Evolutionary conservation across 2,888 invertebrate genomes (phyloP).

Genomic region (Epinotia demarniana): DNA sequence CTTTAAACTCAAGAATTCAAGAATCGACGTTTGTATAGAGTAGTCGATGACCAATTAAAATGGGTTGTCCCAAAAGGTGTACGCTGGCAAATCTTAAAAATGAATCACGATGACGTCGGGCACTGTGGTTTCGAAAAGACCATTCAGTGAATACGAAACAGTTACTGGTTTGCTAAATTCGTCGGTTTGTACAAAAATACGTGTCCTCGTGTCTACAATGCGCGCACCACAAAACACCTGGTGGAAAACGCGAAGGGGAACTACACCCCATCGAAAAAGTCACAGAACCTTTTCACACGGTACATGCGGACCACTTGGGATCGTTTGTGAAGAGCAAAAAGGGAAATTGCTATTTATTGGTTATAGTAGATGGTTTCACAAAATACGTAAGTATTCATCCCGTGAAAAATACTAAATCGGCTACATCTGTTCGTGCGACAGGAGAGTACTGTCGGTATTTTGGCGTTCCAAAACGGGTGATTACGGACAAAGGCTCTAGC

Average conservation of each 20-base stretch:
- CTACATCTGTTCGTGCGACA: slow-evolving; percentile 43
- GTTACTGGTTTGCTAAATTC: slow-evolving; percentile 28
- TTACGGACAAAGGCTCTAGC: slow-evolving; percentile 10
- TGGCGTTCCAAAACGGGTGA: neutral
- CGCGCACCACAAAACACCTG: slow-evolving; percentile 31
- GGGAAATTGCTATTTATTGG: slow-evolving; percentile 47
- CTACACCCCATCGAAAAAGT: slow-evolving; percentile 41
- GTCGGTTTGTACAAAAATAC: slow-evolving; percentile 21
- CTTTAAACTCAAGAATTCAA: slow-evolving; percentile 44
- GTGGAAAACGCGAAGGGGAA: slow-evolving; percentile 27
- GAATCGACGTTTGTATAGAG: slow-evolving; percentile 22
- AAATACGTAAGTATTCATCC: slow-evolving; percentile 48
- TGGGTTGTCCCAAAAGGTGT: slow-evolving; percentile 48
- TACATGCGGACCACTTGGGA: slow-evolving; percentile 40
- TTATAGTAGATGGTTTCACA: slow-evolving; percentile 26
- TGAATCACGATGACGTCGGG: slow-evolving; percentile 51
- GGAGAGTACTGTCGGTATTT: slow-evolving; percentile 6
- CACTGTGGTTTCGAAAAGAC: slow-evolving; percentile 53
- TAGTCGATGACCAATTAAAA: slow-evolving; percentile 12
- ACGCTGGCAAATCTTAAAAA: slow-evolving; percentile 49
- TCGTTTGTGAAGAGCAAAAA: slow-evolving; percentile 28
- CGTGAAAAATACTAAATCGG: slow-evolving; percentile 47
- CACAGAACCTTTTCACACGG: slow-evolving; percentile 42
- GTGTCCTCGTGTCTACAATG: slow-evolving; percentile 4
- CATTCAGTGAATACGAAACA: slow-evolving; percentile 40